These are phyloP conservation scores for Brachyistius frenatus DNA, from an alignment of 2,113 vertebrate genomes.

Conservation along the genomic window DNA sequence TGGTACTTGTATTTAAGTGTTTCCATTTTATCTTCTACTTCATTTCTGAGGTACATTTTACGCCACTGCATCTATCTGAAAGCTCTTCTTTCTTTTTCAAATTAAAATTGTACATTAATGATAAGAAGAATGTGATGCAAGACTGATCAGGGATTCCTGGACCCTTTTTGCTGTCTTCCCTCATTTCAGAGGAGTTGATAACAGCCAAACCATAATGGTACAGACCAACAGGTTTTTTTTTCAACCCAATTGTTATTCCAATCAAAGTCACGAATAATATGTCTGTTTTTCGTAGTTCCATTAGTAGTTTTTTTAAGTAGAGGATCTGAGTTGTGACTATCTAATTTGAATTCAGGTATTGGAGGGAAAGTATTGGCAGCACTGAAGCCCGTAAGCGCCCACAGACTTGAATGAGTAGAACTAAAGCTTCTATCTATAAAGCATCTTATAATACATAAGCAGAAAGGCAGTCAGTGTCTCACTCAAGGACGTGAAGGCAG, in stretches of 20 bases:
- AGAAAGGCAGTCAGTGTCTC: constrained; percentile 3
- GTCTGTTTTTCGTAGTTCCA: too few species aligned
- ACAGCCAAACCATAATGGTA: too few species aligned
- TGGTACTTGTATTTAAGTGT: neutral
- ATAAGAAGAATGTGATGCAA: too few species aligned
- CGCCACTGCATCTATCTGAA: neutral
- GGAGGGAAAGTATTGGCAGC: neutral
- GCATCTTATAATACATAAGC: constrained; percentile 21
- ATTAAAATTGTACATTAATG: neutral
- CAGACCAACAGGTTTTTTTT: too few species aligned
- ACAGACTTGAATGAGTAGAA: constrained; percentile 2
- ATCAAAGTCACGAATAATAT: too few species aligned
- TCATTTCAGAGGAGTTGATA: too few species aligned
- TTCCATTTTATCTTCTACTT: neutral
- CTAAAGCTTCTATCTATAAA: constrained; percentile 15
- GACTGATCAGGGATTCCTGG: too few species aligned
- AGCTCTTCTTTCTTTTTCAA: neutral
- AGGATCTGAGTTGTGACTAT: neutral
- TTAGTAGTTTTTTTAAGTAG: too few species aligned
- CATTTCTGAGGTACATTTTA: neutral
- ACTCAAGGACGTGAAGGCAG: constrained; percentile 31
- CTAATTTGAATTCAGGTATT: neutral
- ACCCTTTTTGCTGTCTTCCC: too few species aligned
- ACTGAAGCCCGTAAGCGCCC: neutral
- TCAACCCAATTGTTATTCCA: too few species aligned